phyloP scores from a whole-genome alignment of 2,113 vertebrate genomes.

The Fulica atra region DNA sequence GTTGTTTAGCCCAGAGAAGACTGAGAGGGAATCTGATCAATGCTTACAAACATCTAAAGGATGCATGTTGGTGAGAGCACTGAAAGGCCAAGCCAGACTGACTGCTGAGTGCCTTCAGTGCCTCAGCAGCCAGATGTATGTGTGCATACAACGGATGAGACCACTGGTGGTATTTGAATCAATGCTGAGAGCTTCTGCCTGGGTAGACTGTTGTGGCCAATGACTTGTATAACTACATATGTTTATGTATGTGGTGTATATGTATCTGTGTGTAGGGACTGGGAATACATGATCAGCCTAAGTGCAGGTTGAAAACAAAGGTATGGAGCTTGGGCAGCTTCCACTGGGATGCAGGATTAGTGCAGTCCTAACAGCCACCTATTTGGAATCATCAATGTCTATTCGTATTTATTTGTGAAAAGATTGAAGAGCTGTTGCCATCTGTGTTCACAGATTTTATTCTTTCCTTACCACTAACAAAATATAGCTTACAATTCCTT shows the following conservation, averaged over 20 bases:
- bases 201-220: neutral
- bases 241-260: fast-evolving
- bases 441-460: neutral
- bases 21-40: too few species aligned
- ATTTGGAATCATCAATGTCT: neutral
- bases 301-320: neutral
- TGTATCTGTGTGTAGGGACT: fast-evolving
- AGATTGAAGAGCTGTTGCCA: neutral
- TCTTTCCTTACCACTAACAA: neutral
- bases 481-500: neutral
- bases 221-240: fast-evolving
- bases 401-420: neutral
- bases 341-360: neutral
- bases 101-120: too few species aligned
- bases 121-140: neutral
- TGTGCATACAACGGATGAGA: neutral
- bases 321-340: neutral
- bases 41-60: too few species aligned
- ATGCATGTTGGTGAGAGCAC: too few species aligned
- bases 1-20: too few species aligned
- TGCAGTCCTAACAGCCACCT: neutral
- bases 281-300: neutral
- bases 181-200: neutral
- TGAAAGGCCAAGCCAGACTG: neutral
- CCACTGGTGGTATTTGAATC: neutral